Base-by-base conservation (phyloP, 2,797 vertebrate species). In the Holocentrus rufus region DNA sequence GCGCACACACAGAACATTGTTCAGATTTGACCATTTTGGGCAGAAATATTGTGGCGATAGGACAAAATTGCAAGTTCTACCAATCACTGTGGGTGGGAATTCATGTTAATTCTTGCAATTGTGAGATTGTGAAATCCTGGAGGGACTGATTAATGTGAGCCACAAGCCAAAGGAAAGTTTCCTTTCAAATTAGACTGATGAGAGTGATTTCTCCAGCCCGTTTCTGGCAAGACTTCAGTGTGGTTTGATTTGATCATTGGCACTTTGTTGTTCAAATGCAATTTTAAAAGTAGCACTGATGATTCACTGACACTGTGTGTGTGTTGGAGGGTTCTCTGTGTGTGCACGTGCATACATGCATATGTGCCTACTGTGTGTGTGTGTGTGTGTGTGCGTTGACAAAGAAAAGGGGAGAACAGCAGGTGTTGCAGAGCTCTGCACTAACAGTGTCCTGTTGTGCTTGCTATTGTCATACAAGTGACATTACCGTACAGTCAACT, bases 401-500 rank as follows among this genome's bases (percentile, higher is more conserved):
- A n/a, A 23, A 8, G 44, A 27, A 18, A 17, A 10, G 22, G 34
- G 36, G 18, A 58, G 46, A 18, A 50, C 46, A 65, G 62, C 18
- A 36, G 47, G 47, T 22, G 30, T 34, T 34, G 13, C 30, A 65
- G 47, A 50, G 31, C 46, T 68, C 69, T 64, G 71, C 72, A 18
- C 20, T 47, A 73, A 57, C 64, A 61, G 50, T 23, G 14, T 15
- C 71, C 74, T 53, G 66, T 74, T 69, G 81, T 65, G 60, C 70
- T 74, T 60, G 77, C 25, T 75, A 82, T 82, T 74, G 72, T 46
- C 44, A 17, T 15, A 65, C 49, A 63, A 73, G 61, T 59, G 67
- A 46, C 44, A 17, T 46, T 15, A 69, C 52, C 69, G n/a, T 44
- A 62, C 23, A 47, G 39, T 14, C 59, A 61, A 46, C 15, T 55